These are phyloP conservation scores for Cydia fagiglandana DNA, from an alignment of 1,140 invertebrate species.

Conservation along the genomic window DNA sequence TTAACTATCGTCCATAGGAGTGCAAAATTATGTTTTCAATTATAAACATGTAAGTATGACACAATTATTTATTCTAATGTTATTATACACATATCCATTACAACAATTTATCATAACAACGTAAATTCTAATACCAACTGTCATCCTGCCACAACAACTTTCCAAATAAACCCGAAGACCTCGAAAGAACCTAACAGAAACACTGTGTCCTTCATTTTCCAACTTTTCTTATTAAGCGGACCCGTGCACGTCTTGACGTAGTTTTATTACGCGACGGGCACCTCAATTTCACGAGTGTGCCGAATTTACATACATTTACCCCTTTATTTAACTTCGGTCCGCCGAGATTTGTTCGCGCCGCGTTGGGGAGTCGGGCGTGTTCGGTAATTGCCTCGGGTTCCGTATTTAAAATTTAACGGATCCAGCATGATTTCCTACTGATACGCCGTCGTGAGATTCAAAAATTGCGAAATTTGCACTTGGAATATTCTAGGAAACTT, in stretches of 20 bases:
- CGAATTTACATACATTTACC: slow-evolving; percentile 26
- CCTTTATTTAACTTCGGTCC: slow-evolving; percentile 32
- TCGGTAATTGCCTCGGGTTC: not conserved
- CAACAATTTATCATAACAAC: too few species aligned
- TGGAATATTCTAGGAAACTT: too few species aligned
- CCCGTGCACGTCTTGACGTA: not conserved
- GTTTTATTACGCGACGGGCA: slow-evolving; percentile 23
- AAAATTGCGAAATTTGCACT: too few species aligned
- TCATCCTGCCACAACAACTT: not conserved
- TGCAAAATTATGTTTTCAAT: too few species aligned
- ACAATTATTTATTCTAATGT: too few species aligned
- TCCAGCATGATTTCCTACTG: not conserved
- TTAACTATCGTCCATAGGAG: too few species aligned
- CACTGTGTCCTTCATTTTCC: not conserved
- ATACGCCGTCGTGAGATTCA: too few species aligned
- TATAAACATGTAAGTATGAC: too few species aligned
- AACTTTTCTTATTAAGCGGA: slow-evolving; percentile 13
- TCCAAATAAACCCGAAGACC: slow-evolving; percentile 1
- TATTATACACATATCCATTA: too few species aligned
- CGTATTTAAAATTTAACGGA: slow-evolving; percentile 3
- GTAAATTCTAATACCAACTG: not conserved
- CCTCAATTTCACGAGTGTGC: slow-evolving; percentile 25
- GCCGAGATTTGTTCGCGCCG: slow-evolving; percentile 20
- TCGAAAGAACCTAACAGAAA: slow-evolving; percentile 1
- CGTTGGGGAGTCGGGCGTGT: not conserved